Evolutionary conservation across 2,888 invertebrate species (phyloP).

Genomic region (Diogma glabrata): DNA sequence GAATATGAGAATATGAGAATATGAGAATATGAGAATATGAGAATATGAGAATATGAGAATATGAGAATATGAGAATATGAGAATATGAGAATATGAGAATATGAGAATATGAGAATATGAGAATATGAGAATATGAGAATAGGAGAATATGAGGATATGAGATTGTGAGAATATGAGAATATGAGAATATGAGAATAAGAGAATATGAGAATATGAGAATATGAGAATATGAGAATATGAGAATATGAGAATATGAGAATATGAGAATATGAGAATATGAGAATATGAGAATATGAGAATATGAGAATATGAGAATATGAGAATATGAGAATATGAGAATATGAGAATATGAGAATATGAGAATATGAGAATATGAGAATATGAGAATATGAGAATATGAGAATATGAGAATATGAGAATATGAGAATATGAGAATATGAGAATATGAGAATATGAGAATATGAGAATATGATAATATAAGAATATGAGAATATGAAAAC

Average conservation of each 20-base stretch:
- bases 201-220: slow-evolving; percentile 1
- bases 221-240: slow-evolving; percentile 1
- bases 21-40: slow-evolving; percentile 1
- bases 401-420: slow-evolving; percentile 1
- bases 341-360: slow-evolving; percentile 1
- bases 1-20: slow-evolving; percentile 1
- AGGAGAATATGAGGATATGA: neutral
- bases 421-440: slow-evolving; percentile 1
- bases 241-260: slow-evolving; percentile 1
- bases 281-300: slow-evolving; percentile 1
- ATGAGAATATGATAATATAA: neutral
- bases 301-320: slow-evolving; percentile 1
- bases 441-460: slow-evolving; percentile 1
- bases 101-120: neutral
- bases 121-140: neutral
- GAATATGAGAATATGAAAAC: neutral
- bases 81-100: neutral
- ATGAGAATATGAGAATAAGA: neutral
- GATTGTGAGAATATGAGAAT: neutral
- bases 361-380: slow-evolving; percentile 1
- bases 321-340: slow-evolving; percentile 1
- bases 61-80: slow-evolving; percentile 1
- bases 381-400: slow-evolving; percentile 1
- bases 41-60: slow-evolving; percentile 1
- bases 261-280: slow-evolving; percentile 1